Conservation (phyloP, 2,797 vertebrate species). For the Gymnoscopelus microlampas region DNA sequence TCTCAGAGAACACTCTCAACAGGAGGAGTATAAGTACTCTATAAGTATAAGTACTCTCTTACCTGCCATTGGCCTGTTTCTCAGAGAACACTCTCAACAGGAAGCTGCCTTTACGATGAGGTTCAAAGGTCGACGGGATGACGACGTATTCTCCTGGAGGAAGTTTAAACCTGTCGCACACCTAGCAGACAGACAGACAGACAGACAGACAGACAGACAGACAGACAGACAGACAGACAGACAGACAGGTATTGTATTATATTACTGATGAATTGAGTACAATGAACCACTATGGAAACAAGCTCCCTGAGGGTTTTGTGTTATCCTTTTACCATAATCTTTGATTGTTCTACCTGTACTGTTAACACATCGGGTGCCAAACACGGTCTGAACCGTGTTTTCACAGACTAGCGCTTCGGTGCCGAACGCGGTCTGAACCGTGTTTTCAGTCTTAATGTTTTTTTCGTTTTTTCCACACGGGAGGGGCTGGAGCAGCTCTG, state of each 20-base stretch:
- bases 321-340: no score
- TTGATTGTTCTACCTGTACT: no score
- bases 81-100: conserved; percentile 73
- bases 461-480: no score
- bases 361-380: no score
- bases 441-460: no score
- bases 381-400: no score
- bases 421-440: no score
- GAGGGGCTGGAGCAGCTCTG: no score
- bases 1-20: conserved; percentile 74
- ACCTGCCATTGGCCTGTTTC: conserved; percentile 66
- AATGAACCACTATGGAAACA: background rate
- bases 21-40: conserved; percentile 29
- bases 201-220: conserved; percentile 10
- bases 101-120: conserved; percentile 68
- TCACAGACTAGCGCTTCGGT: no score
- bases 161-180: conserved; percentile 1
- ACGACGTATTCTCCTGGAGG: conserved; percentile 19
- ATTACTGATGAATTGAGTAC: background rate
- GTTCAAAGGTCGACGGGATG: conserved; percentile 73
- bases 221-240: background rate
- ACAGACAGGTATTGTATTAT: background rate
- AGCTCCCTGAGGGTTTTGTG: no score
- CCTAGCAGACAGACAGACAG: background rate
- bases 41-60: background rate